Conservation (phyloP, 2,113 vertebrate species). For the Cyphomyrus discorhynchus region DNA sequence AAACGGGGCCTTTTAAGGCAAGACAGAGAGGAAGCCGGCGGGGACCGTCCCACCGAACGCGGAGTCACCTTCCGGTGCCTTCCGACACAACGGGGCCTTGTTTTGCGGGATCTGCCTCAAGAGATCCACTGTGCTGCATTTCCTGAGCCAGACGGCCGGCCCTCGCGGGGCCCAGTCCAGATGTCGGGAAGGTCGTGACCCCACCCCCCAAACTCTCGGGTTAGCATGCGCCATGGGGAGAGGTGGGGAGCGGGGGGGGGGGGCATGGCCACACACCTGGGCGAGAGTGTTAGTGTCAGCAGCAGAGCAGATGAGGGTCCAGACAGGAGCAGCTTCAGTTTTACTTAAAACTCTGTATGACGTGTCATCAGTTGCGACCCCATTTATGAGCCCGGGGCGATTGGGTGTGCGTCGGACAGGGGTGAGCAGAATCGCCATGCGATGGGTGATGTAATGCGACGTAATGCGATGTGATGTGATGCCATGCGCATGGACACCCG, state of each 20-base stretch:
- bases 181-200: neutral
- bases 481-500: neutral
- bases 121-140: neutral
- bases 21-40: neutral
- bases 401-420: neutral
- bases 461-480: neutral
- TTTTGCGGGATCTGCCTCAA: neutral
- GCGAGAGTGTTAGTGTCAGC: neutral
- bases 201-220: conserved; percentile 20
- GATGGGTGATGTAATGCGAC: neutral
- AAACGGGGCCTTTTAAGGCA: neutral
- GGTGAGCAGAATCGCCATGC: neutral
- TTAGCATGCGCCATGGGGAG: neutral
- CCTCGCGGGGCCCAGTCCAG: neutral
- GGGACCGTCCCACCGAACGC: neutral
- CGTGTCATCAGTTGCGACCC: neutral
- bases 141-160: neutral
- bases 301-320: neutral
- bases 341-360: neutral
- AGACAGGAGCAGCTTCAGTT: neutral
- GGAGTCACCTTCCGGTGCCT: neutral
- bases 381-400: neutral
- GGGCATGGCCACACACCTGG: neutral
- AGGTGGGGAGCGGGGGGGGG: conserved; percentile 10
- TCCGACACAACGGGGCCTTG: neutral